Evolutionary conservation across 2,113 vertebrate genomes (phyloP).

Genomic region (Festucalex cinctus): DNA sequence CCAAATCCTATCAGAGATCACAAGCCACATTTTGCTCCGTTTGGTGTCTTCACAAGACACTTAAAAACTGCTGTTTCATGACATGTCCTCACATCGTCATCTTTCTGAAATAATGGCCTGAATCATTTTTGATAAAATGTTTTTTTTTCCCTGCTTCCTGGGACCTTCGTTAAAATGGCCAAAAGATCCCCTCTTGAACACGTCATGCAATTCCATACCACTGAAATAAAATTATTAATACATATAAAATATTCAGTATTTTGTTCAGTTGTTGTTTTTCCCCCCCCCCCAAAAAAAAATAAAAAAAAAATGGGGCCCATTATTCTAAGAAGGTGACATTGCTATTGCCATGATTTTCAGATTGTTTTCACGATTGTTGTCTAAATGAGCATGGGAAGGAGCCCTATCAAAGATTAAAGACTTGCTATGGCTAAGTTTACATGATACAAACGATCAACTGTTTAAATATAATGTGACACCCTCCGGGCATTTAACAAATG

Average conservation of each 20-base stretch:
- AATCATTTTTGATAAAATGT: too few relatives aligned
- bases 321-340: not conserved
- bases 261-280: too few relatives aligned
- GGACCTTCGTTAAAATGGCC: too few relatives aligned
- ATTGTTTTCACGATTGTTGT: not conserved
- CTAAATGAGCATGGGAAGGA: not conserved
- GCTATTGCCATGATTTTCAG: not conserved
- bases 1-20: conserved; percentile 42
- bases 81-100: not conserved
- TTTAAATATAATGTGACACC: conserved; percentile 34
- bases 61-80: not conserved
- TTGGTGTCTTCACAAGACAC: not conserved
- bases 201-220: too few relatives aligned
- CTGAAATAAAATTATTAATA: too few relatives aligned
- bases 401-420: conserved; percentile 30
- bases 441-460: conserved; percentile 48
- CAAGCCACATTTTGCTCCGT: not conserved
- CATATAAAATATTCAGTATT: too few relatives aligned
- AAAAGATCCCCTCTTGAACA: too few relatives aligned
- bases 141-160: too few relatives aligned
- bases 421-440: conserved; percentile 26
- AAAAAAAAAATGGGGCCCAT: too few relatives aligned
- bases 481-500: conserved; percentile 28
- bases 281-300: too few relatives aligned
- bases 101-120: not conserved